Conservation (phyloP, 2,113 vertebrate genomes). For the Rhinolophus ferrumequinum region DNA sequence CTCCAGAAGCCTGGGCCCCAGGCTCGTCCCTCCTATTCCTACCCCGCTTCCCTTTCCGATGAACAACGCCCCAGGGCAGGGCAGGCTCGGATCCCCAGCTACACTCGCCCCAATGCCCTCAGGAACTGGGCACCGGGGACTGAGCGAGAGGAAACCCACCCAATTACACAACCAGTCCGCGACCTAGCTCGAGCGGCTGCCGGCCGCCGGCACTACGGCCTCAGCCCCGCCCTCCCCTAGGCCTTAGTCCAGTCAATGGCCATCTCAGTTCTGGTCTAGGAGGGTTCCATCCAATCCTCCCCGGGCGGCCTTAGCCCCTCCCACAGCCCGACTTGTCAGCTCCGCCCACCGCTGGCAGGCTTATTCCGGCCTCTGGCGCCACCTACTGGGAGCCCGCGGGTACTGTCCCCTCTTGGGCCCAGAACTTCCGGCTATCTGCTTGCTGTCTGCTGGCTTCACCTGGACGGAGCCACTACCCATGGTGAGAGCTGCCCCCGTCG, state of each 20-base stretch:
- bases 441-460: background rate
- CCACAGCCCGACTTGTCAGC: background rate
- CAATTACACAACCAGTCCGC: too few species aligned
- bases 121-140: rapidly evolving
- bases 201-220: rapidly evolving
- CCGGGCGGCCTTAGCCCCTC: background rate
- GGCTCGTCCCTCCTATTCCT: background rate
- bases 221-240: too few species aligned
- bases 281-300: too few species aligned
- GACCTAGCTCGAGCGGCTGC: background rate
- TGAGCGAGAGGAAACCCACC: rapidly evolving
- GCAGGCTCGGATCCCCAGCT: background rate
- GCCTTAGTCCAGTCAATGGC: background rate
- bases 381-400: constrained; percentile 52
- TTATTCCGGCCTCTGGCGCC: constrained; percentile 60
- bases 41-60: background rate
- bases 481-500: background rate
- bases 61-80: background rate
- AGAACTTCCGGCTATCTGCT: background rate
- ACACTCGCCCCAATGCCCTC: background rate
- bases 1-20: background rate
- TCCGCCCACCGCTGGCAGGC: background rate
- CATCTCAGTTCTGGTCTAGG: rapidly evolving
- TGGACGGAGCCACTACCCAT: background rate
- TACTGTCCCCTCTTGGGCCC: background rate